phyloP scores from a whole-genome alignment of 2,888 invertebrate genomes.

The Heliconius hortense region DNA sequence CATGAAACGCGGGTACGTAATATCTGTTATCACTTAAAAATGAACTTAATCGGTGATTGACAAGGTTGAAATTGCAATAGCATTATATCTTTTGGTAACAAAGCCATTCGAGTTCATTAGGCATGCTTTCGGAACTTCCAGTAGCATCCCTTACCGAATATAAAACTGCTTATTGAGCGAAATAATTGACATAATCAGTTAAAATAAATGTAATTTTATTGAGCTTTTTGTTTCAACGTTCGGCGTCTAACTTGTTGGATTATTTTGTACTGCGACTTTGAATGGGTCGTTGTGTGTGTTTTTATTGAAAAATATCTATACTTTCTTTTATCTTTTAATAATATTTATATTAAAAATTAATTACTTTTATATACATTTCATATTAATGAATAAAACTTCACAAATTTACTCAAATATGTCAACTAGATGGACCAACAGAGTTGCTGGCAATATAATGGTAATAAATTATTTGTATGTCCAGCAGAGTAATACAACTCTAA shows the following conservation, averaged over 20 bases:
- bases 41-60: neutral
- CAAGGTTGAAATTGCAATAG: constrained; percentile 3
- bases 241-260: neutral
- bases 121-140: constrained; percentile 39
- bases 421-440: no score
- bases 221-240: constrained; percentile 23
- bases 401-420: no score
- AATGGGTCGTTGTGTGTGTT: neutral
- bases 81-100: constrained; percentile 37
- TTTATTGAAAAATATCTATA: neutral
- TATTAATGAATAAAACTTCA: no score
- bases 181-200: constrained; percentile 41
- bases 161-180: constrained; percentile 42
- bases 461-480: no score
- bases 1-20: neutral
- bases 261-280: neutral
- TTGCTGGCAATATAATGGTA: no score
- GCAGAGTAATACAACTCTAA: no score
- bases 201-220: constrained; percentile 27
- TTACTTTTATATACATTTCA: no score
- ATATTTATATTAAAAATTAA: no score
- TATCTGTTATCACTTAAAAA: neutral
- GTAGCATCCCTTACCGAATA: constrained; percentile 36
- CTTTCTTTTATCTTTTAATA: no score
- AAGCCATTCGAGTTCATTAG: constrained; percentile 43